These are phyloP conservation scores for Diachasma alloeum DNA, from an alignment of 1,140 invertebrate species.

Conservation along the genomic window DNA sequence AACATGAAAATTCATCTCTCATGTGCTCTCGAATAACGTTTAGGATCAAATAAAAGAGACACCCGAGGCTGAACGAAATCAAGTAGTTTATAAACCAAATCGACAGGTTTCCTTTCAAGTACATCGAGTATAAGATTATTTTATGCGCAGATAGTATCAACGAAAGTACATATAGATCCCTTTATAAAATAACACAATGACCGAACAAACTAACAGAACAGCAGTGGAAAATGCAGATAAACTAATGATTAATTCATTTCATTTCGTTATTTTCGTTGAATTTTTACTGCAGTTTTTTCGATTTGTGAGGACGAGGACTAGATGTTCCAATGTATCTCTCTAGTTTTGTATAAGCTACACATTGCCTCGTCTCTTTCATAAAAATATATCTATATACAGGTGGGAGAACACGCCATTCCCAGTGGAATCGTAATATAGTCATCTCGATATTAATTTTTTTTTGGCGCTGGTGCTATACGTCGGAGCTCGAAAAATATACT, in stretches of 20 bases:
- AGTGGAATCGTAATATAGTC: slow-evolving; percentile 2
- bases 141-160: slow-evolving; percentile 12
- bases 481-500: slow-evolving; percentile 27
- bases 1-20: slow-evolving; percentile 5
- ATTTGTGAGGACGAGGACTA: slow-evolving; percentile 17
- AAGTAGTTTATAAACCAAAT: not conserved
- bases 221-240: not conserved
- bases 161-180: not conserved
- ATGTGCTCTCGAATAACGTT: not conserved
- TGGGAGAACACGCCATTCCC: slow-evolving; percentile 31
- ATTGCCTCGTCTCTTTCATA: slow-evolving; percentile 62
- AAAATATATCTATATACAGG: slow-evolving; percentile 56
- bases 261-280: not conserved
- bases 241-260: not conserved
- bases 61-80: slow-evolving; percentile 9
- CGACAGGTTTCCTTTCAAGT: slow-evolving; percentile 20
- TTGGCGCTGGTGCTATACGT: slow-evolving; percentile 14
- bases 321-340: slow-evolving; percentile 42
- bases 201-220: not conserved
- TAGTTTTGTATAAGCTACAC: slow-evolving; percentile 58
- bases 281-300: not conserved
- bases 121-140: slow-evolving; percentile 16
- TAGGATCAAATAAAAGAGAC: slow-evolving; percentile 19
- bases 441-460: slow-evolving; percentile 19
- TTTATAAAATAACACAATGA: not conserved